Conservation (phyloP, 2,113 vertebrate genomes). For the Entosphenus tridentatus region DNA sequence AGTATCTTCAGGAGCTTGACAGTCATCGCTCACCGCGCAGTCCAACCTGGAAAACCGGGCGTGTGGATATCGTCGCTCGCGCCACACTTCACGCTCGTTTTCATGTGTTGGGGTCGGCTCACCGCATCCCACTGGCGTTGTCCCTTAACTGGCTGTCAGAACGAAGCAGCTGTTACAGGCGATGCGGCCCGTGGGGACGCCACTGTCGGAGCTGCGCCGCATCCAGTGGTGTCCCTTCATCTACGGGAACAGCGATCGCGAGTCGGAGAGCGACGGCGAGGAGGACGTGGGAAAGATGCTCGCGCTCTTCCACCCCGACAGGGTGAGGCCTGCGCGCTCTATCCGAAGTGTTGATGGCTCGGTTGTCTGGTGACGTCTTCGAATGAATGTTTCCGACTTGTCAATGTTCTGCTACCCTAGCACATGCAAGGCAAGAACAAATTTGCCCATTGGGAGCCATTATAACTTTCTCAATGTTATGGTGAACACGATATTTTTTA, state of each 20-base stretch:
- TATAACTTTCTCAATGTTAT: too few relatives aligned
- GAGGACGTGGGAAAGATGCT: conserved; percentile 5
- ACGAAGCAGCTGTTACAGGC: conserved; percentile 45
- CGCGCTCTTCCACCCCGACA: conserved; percentile 3
- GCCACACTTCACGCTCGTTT: too few relatives aligned
- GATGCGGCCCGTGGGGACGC: conserved; percentile 40
- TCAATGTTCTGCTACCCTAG: too few relatives aligned
- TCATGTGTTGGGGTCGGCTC: background rate
- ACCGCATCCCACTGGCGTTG: background rate
- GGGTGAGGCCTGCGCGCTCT: background rate
- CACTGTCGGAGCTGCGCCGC: conserved; percentile 49
- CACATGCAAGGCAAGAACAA: too few relatives aligned
- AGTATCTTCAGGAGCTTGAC: too few relatives aligned
- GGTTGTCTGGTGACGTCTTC: too few relatives aligned
- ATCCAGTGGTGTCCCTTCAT: conserved; percentile 97
- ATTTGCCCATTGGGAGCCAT: too few relatives aligned
- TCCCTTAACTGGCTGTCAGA: conserved; percentile 36
- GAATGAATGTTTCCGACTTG: too few relatives aligned
- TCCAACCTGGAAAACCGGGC: too few relatives aligned
- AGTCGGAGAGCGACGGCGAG: background rate
- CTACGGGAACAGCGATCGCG: conserved; percentile 1
- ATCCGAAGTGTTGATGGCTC: background rate
- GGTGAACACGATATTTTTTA: too few relatives aligned
- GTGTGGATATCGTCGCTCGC: too few relatives aligned
- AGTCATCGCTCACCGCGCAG: too few relatives aligned